Evolutionary conservation across 1,140 invertebrate species (phyloP).

Genomic region (Sipha flava): DNA sequence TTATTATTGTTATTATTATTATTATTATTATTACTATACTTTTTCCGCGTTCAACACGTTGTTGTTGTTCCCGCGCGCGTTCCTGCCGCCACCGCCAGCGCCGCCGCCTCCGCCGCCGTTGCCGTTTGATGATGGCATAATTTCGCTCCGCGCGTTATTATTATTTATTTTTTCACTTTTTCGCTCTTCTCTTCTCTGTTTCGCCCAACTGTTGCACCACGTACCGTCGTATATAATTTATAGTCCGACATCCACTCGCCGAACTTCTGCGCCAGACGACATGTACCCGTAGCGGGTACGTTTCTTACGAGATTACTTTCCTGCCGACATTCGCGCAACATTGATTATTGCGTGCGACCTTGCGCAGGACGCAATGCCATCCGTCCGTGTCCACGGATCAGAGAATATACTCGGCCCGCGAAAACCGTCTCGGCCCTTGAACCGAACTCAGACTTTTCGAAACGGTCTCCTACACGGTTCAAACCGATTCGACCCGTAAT

Average conservation of each 20-base stretch:
- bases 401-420: too few relatives aligned
- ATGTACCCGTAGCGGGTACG: neutral
- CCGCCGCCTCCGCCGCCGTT: neutral
- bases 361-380: too few relatives aligned
- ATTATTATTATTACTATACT: neutral
- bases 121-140: constrained; percentile 7
- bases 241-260: neutral
- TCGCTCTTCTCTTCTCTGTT: neutral
- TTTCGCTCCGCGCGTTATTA: neutral
- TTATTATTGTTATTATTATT: too few relatives aligned
- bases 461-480: too few relatives aligned
- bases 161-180: neutral
- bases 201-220: constrained; percentile 12
- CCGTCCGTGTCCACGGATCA: too few relatives aligned
- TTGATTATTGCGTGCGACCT: too few relatives aligned
- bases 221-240: neutral
- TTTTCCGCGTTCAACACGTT: neutral
- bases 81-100: neutral
- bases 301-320: neutral
- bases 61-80: neutral
- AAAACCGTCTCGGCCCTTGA: too few relatives aligned
- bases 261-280: neutral
- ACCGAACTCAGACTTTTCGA: too few relatives aligned
- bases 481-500: too few relatives aligned
- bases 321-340: too few relatives aligned